These are phyloP conservation scores for Melitaea cinxia DNA, from an alignment of 1,140 invertebrate genomes.

Conservation along the genomic window DNA sequence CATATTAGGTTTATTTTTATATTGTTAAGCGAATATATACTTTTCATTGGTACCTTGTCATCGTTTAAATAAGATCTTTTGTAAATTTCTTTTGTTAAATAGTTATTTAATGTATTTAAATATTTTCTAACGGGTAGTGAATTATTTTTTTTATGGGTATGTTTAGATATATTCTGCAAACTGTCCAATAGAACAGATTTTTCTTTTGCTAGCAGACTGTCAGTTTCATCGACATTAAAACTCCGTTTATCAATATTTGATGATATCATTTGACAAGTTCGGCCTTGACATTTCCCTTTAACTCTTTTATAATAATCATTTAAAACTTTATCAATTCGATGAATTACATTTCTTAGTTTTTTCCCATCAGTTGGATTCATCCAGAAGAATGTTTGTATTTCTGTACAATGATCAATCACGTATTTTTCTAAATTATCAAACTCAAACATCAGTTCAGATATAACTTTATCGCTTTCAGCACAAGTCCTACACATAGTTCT, in stretches of 20 bases:
- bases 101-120: slow-evolving; percentile 37
- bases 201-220: slow-evolving; percentile 34
- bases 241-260: slow-evolving; percentile 51
- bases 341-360: slow-evolving; percentile 59
- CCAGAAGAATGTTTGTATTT: slow-evolving; percentile 70
- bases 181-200: slow-evolving; percentile 41
- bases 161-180: slow-evolving; percentile 38
- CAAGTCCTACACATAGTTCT: slow-evolving; percentile 58
- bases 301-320: slow-evolving; percentile 63
- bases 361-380: slow-evolving; percentile 65
- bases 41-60: slow-evolving; percentile 29
- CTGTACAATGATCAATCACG: slow-evolving; percentile 68
- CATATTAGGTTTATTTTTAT: slow-evolving; percentile 67
- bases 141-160: slow-evolving; percentile 37
- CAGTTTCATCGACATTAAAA: slow-evolving; percentile 13
- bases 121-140: slow-evolving; percentile 34
- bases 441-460: slow-evolving; percentile 63
- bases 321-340: slow-evolving; percentile 54
- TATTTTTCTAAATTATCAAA: slow-evolving; percentile 64
- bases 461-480: slow-evolving; percentile 59
- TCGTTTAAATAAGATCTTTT: slow-evolving; percentile 34
- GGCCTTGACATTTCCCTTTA: slow-evolving; percentile 59
- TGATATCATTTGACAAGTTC: slow-evolving; percentile 53
- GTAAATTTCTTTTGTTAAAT: slow-evolving; percentile 34
- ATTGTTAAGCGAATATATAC: slow-evolving; percentile 55